A percentile compares a stretch with the other conserved stretches of the same genome.
phyloP scores from a whole-genome alignment of 1,140 invertebrate genomes.

The Cherax quadricarinatus region DNA sequence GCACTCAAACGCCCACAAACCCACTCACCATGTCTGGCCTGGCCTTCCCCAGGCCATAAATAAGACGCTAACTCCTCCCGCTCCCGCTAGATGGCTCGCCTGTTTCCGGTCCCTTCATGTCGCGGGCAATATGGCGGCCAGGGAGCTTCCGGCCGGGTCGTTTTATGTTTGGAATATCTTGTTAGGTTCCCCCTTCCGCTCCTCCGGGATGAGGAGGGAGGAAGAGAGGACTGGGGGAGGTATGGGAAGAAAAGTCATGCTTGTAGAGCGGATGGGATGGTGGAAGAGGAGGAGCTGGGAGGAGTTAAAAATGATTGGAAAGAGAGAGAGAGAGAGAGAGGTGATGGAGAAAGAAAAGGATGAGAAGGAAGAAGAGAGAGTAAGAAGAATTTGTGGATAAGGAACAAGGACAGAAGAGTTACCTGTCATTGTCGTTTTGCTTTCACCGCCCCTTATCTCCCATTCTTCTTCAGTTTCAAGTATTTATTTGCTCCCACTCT shows the following conservation, averaged over 20 bases:
- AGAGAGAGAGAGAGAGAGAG: background rate
- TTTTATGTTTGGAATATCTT: constrained; percentile 37
- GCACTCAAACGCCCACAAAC: background rate
- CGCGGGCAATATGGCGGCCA: constrained; percentile 28
- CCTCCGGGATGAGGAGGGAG: too few relatives aligned
- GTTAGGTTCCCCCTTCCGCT: background rate
- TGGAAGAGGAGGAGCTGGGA: too few relatives aligned
- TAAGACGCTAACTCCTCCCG: constrained; percentile 15
- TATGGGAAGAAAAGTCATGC: too few relatives aligned
- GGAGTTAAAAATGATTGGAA: background rate
- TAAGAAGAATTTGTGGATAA: too few relatives aligned
- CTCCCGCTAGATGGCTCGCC: constrained; percentile 34
- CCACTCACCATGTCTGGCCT: background rate
- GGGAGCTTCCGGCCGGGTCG: constrained; percentile 17
- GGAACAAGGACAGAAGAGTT: too few relatives aligned
- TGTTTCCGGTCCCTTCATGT: constrained; percentile 38
- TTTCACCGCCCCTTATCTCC: too few relatives aligned
- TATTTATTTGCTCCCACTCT: too few relatives aligned
- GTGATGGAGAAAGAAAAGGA: too few relatives aligned
- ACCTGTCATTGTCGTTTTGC: too few relatives aligned
- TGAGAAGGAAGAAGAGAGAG: too few relatives aligned
- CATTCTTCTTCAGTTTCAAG: too few relatives aligned
- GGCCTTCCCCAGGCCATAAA: constrained; percentile 16
- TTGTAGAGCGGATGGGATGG: background rate
- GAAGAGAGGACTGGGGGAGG: background rate